These are phyloP conservation scores for Saxicola maurus DNA, from an alignment of 2,797 vertebrate species.

Conservation along the genomic window DNA sequence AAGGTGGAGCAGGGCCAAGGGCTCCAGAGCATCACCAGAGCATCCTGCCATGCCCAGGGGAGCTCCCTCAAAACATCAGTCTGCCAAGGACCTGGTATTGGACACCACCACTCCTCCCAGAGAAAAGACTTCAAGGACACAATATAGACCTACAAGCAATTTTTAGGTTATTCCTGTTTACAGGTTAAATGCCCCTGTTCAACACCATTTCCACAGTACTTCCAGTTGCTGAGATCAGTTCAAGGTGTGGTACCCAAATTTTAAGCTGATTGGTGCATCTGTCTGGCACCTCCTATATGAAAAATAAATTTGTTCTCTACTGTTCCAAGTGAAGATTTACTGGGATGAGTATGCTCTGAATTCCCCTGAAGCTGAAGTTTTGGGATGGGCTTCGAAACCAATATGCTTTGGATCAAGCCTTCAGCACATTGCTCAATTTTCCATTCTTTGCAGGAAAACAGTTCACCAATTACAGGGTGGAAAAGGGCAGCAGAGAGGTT, in stretches of 20 bases:
- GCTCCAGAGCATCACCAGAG: neutral
- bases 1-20: neutral
- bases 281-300: neutral
- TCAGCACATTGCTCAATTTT: slow-evolving; percentile 56
- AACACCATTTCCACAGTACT: neutral
- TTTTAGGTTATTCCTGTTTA: neutral
- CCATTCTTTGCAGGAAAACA: slow-evolving; percentile 51
- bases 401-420: slow-evolving; percentile 49
- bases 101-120: neutral
- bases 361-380: neutral
- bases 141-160: neutral
- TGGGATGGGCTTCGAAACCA: slow-evolving; percentile 24
- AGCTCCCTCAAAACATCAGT: neutral
- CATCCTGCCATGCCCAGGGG: neutral
- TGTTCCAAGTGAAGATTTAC: neutral
- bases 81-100: neutral
- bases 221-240: neutral
- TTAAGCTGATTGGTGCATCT: neutral
- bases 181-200: neutral
- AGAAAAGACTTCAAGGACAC: neutral
- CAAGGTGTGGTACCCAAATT: neutral
- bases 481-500: slow-evolving; percentile 15
- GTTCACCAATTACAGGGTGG: slow-evolving; percentile 18
- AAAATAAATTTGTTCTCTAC: neutral
- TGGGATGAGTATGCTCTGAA: neutral